Evolutionary conservation across 2,797 vertebrate species (phyloP).

Genomic region (Nannoperca australis): DNA sequence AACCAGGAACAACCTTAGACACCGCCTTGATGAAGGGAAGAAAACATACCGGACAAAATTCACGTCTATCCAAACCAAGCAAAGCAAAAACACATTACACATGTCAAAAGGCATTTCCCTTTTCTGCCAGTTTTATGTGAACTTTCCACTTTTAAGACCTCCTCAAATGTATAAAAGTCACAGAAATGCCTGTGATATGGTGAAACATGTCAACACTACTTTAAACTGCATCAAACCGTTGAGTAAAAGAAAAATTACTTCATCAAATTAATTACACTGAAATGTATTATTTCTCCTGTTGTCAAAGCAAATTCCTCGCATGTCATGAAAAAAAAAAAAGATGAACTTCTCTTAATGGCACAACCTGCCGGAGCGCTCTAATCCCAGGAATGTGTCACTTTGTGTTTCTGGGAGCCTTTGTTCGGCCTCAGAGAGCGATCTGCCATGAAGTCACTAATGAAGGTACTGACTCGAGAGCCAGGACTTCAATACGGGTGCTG

Average conservation of each 20-base stretch:
- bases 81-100: neutral
- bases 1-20: neutral
- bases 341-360: conserved; percentile 53
- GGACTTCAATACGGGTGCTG: conserved; percentile 60
- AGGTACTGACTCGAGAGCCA: conserved; percentile 72
- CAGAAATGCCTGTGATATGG: neutral
- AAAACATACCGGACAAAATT: neutral
- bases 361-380: conserved; percentile 51
- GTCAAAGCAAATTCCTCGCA: conserved; percentile 54
- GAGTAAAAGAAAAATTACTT: conserved; percentile 10
- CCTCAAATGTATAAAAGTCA: neutral
- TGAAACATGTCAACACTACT: conserved; percentile 25
- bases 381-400: conserved; percentile 81
- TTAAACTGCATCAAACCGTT: conserved; percentile 24
- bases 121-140: neutral
- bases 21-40: neutral
- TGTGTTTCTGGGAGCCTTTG: conserved; percentile 68
- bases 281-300: conserved; percentile 28
- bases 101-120: neutral
- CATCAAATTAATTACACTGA: conserved; percentile 43
- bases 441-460: conserved; percentile 79
- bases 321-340: conserved; percentile 36
- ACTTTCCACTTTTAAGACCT: neutral
- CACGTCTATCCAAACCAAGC: neutral
- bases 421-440: conserved; percentile 56